A percentile compares a stretch with the other conserved stretches of the same genome.
These are phyloP conservation scores for Drosophila jambulina DNA, from an alignment of 1,140 invertebrate species.

Conservation along the genomic window DNA sequence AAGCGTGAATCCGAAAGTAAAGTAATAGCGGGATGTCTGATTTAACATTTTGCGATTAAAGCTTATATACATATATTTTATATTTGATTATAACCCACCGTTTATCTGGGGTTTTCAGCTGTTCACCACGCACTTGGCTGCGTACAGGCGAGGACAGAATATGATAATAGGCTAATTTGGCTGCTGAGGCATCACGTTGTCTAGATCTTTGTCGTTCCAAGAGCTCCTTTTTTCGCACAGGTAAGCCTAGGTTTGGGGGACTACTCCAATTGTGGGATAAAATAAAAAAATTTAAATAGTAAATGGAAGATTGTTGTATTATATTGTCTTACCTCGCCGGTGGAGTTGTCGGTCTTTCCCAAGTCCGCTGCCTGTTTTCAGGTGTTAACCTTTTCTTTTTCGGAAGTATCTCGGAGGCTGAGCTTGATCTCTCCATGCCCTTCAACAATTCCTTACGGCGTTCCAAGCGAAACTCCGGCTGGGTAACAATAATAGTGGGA, in stretches of 20 bases:
- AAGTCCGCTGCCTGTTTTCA: background rate
- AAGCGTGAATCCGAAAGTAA: background rate
- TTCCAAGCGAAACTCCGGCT: background rate
- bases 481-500: background rate
- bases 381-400: background rate
- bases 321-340: background rate
- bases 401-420: background rate
- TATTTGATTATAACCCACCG: background rate
- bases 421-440: background rate
- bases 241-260: background rate
- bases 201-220: constrained; percentile 3
- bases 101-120: background rate
- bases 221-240: background rate
- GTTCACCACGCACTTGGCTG: background rate
- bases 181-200: background rate
- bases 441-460: background rate
- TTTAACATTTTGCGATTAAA: background rate
- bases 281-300: background rate
- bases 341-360: background rate
- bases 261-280: too few relatives aligned
- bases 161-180: background rate
- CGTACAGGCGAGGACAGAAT: background rate
- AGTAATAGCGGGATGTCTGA: background rate
- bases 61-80: background rate
- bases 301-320: background rate